These are phyloP conservation scores for Agrochola macilenta DNA, from an alignment of 2,888 invertebrate species.

Conservation along the genomic window DNA sequence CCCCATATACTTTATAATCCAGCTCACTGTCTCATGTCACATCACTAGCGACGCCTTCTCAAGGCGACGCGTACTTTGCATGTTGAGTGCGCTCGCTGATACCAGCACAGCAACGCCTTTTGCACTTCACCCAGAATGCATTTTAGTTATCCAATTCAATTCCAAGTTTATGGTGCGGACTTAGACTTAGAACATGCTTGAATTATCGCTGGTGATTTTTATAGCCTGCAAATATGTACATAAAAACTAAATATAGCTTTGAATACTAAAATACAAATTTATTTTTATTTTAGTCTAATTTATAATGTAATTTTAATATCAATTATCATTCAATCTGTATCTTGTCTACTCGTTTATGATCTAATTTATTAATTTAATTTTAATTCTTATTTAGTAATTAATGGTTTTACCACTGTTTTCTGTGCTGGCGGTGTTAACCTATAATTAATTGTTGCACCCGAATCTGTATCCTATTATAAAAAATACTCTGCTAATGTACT, in stretches of 20 bases:
- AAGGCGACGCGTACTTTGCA: slow-evolving; percentile 69
- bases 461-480: no score
- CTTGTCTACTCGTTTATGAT: no score
- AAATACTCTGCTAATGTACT: no score
- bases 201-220: background rate
- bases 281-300: no score
- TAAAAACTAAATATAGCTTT: background rate
- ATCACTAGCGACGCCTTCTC: slow-evolving; percentile 57
- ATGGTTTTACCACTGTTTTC: no score
- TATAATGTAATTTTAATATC: no score
- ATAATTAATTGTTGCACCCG: no score
- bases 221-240: background rate
- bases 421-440: no score
- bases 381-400: no score
- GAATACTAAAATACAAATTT: no score
- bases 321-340: no score
- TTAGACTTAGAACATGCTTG: slow-evolving; percentile 18
- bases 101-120: slow-evolving; percentile 65
- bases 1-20: background rate
- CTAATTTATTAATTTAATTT: no score
- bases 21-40: slow-evolving; percentile 9
- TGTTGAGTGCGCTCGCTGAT: slow-evolving; percentile 67
- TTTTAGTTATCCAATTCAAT: slow-evolving; percentile 68
- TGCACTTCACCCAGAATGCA: slow-evolving; percentile 68
- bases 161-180: slow-evolving; percentile 53